Evolutionary conservation across 2,888 invertebrate genomes (phyloP), one percentile per base, ranked within the genome.

Genomic region (Zaprionus bogoriensis): DNA sequence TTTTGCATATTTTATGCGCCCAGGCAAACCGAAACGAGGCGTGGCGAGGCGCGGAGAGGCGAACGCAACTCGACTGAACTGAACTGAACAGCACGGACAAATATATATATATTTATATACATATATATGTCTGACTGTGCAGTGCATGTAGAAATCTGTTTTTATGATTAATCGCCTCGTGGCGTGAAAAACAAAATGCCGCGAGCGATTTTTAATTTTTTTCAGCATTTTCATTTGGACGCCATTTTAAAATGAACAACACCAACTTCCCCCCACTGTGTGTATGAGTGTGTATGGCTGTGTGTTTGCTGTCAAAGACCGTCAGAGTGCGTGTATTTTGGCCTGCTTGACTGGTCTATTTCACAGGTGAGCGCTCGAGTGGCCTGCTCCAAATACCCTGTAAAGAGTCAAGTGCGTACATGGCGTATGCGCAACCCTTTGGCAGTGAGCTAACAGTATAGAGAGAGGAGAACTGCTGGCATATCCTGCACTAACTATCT

Each of bases 1-100:
- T 77, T 84, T 83, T 83, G 75, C 81, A 77, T 80, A 83, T 81
- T 81, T 84, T 77, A 77, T 72, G 69, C 55, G 62, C 28, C 30
- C 61, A 25, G 22, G 47, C 57, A 27, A 28, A 42, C 55, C 36
- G 51, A 57, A 27, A 17, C 19, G 5, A 47, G 17, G 12, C 12
- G 20, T 19, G 25, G 42, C 45, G 12, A 59, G 22, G 12, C 12
- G 20, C 19, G 25, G 42, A 27, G 12, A 59, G 22, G 14, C 42
- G 48, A 22, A 23, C 30, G 25, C n/a, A 28, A 22, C 32, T 32
- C 9, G 28, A 14, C 12, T 32, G 39, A 36, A 30, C 4, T n/a
- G 39, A 48, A 30, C 30, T 57, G 48, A 41, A 38, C 46, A 60
- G 10, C 32, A 42, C 32, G 25, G 12, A 54, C 23, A 44, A 17